phyloP scores from a whole-genome alignment of 2,113 vertebrate genomes.

The Phylloscopus trochilus region DNA sequence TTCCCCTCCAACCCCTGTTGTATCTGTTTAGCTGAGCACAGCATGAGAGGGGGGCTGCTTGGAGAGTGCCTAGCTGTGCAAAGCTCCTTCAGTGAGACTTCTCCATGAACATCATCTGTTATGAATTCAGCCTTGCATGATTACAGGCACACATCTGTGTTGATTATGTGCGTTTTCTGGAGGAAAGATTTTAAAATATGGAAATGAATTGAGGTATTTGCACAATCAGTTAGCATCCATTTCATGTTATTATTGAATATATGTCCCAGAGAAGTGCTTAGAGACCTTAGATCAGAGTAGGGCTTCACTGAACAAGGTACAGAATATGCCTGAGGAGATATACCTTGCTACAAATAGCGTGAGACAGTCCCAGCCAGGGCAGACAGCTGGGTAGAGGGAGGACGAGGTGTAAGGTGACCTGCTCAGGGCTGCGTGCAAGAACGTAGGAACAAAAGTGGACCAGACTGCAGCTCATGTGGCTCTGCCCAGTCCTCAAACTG shows the following conservation, averaged over 20 bases:
- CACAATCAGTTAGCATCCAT: not conserved
- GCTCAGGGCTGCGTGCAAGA: not conserved
- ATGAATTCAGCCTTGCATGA: constrained; percentile 16
- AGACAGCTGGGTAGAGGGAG: not conserved
- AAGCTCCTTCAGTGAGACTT: not conserved
- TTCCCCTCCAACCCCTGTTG: not conserved
- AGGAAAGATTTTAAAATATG: not conserved
- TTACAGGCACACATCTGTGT: not conserved
- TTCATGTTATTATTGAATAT: not conserved
- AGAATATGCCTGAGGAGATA: not conserved
- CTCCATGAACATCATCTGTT: constrained; percentile 31
- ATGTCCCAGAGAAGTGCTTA: not conserved
- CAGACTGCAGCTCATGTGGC: not conserved
- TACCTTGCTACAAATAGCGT: not conserved
- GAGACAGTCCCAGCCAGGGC: not conserved
- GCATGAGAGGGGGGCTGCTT: not conserved
- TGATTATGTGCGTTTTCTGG: constrained; percentile 21
- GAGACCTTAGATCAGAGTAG: not conserved
- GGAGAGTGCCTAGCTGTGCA: not conserved
- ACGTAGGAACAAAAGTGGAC: not conserved
- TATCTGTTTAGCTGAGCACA: not conserved
- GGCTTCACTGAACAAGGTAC: not conserved
- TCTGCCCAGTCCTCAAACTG: not conserved
- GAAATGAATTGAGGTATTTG: constrained; percentile 11
- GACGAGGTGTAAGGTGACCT: not conserved